Conservation (phyloP, 2,113 vertebrate species). For the Alectura lathami region DNA sequence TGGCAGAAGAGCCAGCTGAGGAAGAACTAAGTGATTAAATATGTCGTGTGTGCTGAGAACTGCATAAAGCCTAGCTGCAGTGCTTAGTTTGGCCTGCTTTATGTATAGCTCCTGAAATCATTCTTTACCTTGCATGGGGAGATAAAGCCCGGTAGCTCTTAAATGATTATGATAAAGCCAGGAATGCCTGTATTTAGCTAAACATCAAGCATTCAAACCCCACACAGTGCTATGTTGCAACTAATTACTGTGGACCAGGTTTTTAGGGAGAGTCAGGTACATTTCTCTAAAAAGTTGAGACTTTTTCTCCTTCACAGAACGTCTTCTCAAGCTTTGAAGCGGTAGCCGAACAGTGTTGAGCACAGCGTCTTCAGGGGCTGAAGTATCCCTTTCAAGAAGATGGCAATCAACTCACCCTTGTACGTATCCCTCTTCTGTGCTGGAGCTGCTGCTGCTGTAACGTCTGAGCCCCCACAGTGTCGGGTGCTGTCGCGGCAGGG, state of each 20-base stretch:
- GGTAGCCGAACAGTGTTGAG: neutral
- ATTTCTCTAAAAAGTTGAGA: neutral
- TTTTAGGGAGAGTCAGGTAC: neutral
- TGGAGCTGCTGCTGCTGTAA: neutral
- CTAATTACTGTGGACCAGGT: slow-evolving; percentile 41
- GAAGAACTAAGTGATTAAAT: neutral
- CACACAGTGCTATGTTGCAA: slow-evolving; percentile 31
- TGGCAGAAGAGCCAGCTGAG: neutral
- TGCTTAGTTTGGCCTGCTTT: neutral
- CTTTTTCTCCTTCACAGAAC: neutral
- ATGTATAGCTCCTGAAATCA: slow-evolving; percentile 45
- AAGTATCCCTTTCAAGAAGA: neutral
- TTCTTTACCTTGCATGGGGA: slow-evolving; percentile 45
- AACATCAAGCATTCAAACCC: slow-evolving; percentile 60
- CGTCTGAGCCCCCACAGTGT: neutral
- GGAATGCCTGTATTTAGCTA: slow-evolving; percentile 62
- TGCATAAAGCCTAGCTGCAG: neutral
- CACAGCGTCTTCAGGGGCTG: neutral
- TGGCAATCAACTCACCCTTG: neutral
- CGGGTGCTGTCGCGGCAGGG: neutral
- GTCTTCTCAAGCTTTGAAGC: neutral
- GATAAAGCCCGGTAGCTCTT: slow-evolving; percentile 65
- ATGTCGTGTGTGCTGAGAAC: neutral
- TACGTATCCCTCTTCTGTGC: neutral
- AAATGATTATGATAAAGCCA: slow-evolving; percentile 55